Evolutionary conservation across 2,888 invertebrate genomes (phyloP).

Genomic region (Nymphalis c-album): DNA sequence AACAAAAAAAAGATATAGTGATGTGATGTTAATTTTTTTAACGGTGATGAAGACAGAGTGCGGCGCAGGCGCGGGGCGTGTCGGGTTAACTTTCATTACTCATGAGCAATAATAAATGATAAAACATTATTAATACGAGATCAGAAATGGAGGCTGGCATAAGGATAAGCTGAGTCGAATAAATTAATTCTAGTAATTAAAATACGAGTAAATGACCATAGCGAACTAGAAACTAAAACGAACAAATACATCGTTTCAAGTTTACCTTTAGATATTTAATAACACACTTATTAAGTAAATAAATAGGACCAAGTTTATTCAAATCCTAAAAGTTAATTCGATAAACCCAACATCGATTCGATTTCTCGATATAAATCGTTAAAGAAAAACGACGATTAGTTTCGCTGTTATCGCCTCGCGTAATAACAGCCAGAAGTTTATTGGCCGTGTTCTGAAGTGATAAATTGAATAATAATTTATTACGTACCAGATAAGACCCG

Average conservation of each 20-base stretch:
- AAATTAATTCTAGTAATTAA: conserved; percentile 80
- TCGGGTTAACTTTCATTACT: conserved; percentile 79
- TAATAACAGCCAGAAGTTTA: conserved; percentile 77
- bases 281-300: neutral
- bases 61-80: conserved; percentile 74
- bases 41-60: conserved; percentile 76
- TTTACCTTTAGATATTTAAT: conserved; percentile 3
- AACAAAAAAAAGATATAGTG: conserved; percentile 46
- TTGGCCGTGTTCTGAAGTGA: conserved; percentile 65
- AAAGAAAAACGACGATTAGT: conserved; percentile 59
- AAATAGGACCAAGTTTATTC: neutral
- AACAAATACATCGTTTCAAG: conserved; percentile 20
- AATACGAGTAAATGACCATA: conserved; percentile 45
- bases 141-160: conserved; percentile 59
- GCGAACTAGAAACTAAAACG: conserved; percentile 40
- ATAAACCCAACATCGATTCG: conserved; percentile 30
- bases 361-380: conserved; percentile 39
- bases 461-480: conserved; percentile 81
- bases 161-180: conserved; percentile 63
- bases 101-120: conserved; percentile 79
- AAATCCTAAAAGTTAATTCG: conserved; percentile 15
- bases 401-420: conserved; percentile 63
- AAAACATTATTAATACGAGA: conserved; percentile 81
- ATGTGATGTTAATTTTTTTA: conserved; percentile 58
- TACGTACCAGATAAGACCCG: conserved; percentile 64